phyloP scores from a whole-genome alignment of 2,888 invertebrate genomes.

The Trachelus troglodyta region DNA sequence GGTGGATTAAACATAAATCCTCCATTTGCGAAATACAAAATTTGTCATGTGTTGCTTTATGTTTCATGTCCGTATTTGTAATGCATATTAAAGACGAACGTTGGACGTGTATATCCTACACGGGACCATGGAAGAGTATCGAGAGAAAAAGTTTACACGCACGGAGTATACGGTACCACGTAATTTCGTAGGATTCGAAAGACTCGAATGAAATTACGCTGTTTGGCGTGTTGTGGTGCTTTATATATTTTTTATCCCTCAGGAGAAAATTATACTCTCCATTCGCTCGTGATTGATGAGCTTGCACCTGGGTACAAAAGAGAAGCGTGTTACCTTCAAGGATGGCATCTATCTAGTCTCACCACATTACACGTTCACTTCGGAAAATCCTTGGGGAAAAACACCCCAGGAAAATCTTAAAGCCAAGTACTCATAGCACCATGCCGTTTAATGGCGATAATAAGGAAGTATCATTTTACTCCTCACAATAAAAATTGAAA shows the following conservation, averaged over 20 bases:
- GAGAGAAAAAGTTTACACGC: background rate
- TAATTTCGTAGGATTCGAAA: background rate
- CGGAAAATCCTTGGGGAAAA: background rate
- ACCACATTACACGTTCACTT: background rate
- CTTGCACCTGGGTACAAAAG: background rate
- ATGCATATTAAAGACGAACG: background rate
- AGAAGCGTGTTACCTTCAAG: background rate
- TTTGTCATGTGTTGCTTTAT: background rate
- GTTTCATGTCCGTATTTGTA: background rate
- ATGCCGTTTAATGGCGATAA: background rate
- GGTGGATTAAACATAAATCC: background rate
- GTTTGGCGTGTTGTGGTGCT: background rate
- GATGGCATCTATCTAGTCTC: background rate
- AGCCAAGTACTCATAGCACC: background rate
- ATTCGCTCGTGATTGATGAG: background rate
- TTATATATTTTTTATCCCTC: background rate
- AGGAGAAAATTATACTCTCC: background rate
- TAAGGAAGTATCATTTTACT: background rate
- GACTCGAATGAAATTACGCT: background rate
- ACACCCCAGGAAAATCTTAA: background rate
- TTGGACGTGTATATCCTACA: background rate
- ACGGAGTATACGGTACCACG: background rate
- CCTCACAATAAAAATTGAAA: background rate
- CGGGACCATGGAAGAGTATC: background rate
- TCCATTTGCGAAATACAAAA: background rate